Evolutionary conservation across 2,888 invertebrate genomes (phyloP).

Genomic region (Vanessa cardui): DNA sequence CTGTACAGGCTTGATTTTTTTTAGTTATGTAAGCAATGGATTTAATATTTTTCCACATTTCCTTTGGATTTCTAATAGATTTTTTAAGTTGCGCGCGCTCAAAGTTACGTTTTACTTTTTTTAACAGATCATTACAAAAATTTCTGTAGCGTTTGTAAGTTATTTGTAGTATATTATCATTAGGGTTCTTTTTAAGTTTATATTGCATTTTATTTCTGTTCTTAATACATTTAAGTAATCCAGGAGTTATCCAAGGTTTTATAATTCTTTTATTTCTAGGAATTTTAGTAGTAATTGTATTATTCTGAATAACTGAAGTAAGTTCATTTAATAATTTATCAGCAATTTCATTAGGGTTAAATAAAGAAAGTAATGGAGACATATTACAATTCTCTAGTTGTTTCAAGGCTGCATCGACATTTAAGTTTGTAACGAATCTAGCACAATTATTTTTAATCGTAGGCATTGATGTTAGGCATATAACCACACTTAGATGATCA

Average conservation of each 20-base stretch:
- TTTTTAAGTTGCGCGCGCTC: conserved; percentile 28
- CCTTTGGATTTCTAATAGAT: conserved; percentile 11
- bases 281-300: conserved; percentile 15
- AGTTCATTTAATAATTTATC: not conserved
- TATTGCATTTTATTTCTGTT: conserved; percentile 36
- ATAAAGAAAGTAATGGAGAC: not conserved
- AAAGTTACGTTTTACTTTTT: conserved; percentile 36
- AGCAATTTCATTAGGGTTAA: conserved; percentile 1
- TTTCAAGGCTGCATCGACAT: not conserved
- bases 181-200: conserved; percentile 23
- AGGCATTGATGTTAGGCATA: not conserved
- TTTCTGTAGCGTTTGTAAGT: conserved; percentile 42
- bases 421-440: not conserved
- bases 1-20: conserved; percentile 2
- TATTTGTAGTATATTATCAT: conserved; percentile 25
- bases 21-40: not conserved
- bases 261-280: conserved; percentile 2
- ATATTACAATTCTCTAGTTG: conserved; percentile 4
- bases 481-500: conserved; percentile 3
- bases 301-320: conserved; percentile 21
- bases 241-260: not conserved
- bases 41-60: conserved; percentile 17
- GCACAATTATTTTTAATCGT: too few species aligned
- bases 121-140: conserved; percentile 41
- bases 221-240: conserved; percentile 35